A percentile compares a stretch with the other conserved stretches of the same genome.
These are phyloP conservation scores for Pyrgus malvae DNA, from an alignment of 2,888 invertebrate species.

Conservation along the genomic window DNA sequence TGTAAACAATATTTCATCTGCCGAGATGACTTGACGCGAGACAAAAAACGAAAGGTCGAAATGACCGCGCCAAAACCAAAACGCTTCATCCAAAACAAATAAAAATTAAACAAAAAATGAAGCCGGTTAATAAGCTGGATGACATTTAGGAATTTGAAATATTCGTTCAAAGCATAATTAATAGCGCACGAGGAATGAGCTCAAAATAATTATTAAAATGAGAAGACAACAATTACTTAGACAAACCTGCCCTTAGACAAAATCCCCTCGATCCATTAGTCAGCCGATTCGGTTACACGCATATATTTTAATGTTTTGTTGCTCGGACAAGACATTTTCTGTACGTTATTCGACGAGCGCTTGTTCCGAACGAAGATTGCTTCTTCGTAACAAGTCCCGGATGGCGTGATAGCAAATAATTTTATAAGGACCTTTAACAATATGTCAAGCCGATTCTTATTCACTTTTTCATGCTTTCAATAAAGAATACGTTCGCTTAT, in stretches of 20 bases:
- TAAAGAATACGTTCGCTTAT: slow-evolving; percentile 76
- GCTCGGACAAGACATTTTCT: slow-evolving; percentile 48
- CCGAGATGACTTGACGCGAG: slow-evolving; percentile 69
- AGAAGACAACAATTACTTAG: slow-evolving; percentile 64
- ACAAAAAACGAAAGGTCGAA: slow-evolving; percentile 76
- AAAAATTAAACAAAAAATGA: slow-evolving; percentile 77
- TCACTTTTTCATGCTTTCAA: slow-evolving; percentile 70
- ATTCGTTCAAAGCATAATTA: slow-evolving; percentile 77
- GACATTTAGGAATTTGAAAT: slow-evolving; percentile 80
- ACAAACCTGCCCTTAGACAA: slow-evolving; percentile 51
- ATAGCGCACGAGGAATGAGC: slow-evolving; percentile 70
- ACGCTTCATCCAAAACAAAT: slow-evolving; percentile 74
- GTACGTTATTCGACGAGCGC: slow-evolving; percentile 46
- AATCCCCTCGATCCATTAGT: slow-evolving; percentile 49
- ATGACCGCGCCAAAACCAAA: slow-evolving; percentile 80
- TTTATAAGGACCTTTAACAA: slow-evolving; percentile 77
- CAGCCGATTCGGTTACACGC: slow-evolving; percentile 44
- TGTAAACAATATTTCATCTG: slow-evolving; percentile 78
- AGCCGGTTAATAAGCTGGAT: slow-evolving; percentile 80
- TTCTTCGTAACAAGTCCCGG: slow-evolving; percentile 63
- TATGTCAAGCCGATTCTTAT: slow-evolving; percentile 70
- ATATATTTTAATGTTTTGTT: slow-evolving; percentile 49
- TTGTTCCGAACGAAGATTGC: slow-evolving; percentile 59
- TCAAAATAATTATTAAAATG: slow-evolving; percentile 67
- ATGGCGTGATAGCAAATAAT: slow-evolving; percentile 81